Base-by-base conservation (phyloP, 2,113 vertebrate species). In the Apistogramma diplotaenia region DNA sequence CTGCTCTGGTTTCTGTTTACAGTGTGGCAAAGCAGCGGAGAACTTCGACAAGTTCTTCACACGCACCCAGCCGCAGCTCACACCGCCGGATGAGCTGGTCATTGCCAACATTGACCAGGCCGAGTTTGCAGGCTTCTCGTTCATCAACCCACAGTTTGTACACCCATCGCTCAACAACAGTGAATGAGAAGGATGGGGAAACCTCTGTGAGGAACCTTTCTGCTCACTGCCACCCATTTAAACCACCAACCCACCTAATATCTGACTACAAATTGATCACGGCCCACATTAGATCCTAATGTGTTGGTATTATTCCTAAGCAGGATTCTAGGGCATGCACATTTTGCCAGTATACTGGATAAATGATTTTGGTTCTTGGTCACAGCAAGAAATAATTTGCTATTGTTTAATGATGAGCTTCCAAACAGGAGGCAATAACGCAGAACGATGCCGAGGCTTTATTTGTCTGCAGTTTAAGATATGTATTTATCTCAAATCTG, bases 41-140 rank as follows among this genome's bases (percentile, higher is more conserved):
- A 99, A 99, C 95, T 99, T 99, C 0, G 98, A 99, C 90, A 99
- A 99, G 89, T 99, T 99, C 96, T 99, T 99, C 91, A 99, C 98
- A 0, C 96, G 98, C 87, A 99, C 97, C 58, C 98, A 99, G 87
- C 98, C 98, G 0, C 96, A 98, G 92, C 84, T 99, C 78, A 99
- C 98, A 0, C 98, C 98, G 0, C 97, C 98, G 0, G 98, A 99
- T 46, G 96, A 99, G 95, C 94, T 99, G 94, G 98, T 99, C 86
- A 99, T 99, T 27, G 94, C 98, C 59, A 99, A 99, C 95, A 97
- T 99, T 67, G 98, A 99, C 96, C 98, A 99, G 92, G 94, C 96
- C 0, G 98, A 99, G 91, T 99, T 99, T n/a, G 95, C 97, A 78
- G 98, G 98, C 11, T 99, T 99, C 95, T 97, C 98, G 1, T 99